Evolutionary conservation across 2,113 vertebrate genomes (phyloP), one percentile per base, ranked within the genome.

Genomic region (Leptodactylus fuscus): DNA sequence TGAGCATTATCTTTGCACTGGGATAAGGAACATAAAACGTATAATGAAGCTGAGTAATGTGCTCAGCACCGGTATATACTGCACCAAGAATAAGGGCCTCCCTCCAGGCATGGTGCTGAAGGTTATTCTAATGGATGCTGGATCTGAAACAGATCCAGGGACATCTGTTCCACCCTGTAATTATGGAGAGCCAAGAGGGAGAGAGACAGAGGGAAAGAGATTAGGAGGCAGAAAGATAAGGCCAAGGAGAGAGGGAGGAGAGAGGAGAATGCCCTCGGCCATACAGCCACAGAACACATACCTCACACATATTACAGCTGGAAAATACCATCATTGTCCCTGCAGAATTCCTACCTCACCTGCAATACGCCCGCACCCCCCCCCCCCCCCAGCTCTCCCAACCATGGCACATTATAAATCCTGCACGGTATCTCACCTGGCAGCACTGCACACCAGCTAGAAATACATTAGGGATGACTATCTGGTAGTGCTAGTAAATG

Each of bases 121-220:
- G 83, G 83, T 85, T 85, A 85, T 85, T 85, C 83, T 85, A 85
- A 85, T 85, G 83, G 83, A 85, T 85, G 83, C 46, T 85, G 83
- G 83, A 85, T 85, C 83, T 85, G 83, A 85, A 85, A 85, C 83
- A 70, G 83, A 85, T 85, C 83, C 83, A 85, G 83, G 83, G 83
- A 85, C 83, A 85, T 79, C 75, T 79, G 82, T 85, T 85, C 83
- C 83, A 85, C 83, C 83, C 83, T 85, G 75, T 85, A 85, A 85
- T 85, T 85, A 85, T 79, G 83, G 83, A 85, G 62, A 85, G 83
- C 83, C 83, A 85, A 79, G 83, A 85, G 83, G 83, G 83, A 85
- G 76, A 85, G 83, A 85, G 76, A 80, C 22, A 85, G 75, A 85
- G 71, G 73, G 73, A 75, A 58, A 69, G 62, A 85, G 75, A 85